A percentile compares a stretch with the other conserved stretches of the same genome.
Conservation (phyloP, 2,797 vertebrate genomes). For the Fratercula arctica region DNA sequence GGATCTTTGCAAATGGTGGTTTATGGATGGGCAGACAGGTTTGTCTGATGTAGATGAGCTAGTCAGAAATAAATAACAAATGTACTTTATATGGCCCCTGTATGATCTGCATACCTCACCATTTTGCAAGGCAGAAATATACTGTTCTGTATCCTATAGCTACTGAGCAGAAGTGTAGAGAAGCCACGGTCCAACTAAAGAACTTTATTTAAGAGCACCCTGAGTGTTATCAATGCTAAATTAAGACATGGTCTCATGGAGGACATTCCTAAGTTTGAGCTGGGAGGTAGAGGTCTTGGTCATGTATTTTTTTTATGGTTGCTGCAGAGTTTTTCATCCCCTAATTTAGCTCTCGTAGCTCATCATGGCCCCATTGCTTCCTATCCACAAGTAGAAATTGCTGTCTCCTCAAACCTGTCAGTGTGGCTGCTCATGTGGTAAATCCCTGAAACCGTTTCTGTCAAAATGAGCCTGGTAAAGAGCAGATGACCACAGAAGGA, state of each 20-base stretch:
- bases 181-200: neutral
- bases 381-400: neutral
- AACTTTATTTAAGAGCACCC: neutral
- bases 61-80: neutral
- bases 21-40: neutral
- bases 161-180: neutral
- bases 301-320: neutral
- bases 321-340: neutral
- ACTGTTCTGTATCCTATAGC: neutral
- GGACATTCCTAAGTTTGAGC: neutral
- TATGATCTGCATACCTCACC: neutral
- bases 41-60: neutral
- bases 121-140: neutral
- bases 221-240: neutral
- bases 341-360: neutral
- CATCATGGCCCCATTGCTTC: neutral
- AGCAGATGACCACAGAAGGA: neutral
- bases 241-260: neutral
- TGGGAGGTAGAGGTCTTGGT: neutral
- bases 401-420: neutral
- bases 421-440: neutral
- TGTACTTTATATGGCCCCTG: neutral
- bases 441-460: neutral
- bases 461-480: neutral
- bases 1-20: neutral